Evolutionary conservation across 2,113 vertebrate species (phyloP), one percentile per base, ranked within the genome.

Genomic region (Pachypanchax playfairii): DNA sequence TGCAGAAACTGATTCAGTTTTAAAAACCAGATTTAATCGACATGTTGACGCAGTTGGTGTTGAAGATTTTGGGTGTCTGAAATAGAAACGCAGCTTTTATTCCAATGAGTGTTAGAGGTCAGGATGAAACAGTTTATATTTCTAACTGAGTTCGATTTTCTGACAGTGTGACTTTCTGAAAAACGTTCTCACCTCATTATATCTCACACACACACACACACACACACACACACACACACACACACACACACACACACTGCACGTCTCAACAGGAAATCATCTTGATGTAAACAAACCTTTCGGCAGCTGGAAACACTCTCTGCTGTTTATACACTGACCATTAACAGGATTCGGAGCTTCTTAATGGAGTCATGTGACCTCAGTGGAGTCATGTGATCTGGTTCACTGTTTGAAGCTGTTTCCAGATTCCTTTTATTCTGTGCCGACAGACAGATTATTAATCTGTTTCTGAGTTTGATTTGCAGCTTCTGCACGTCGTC

Each of bases 311-410:
- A 51, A 44, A 41, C 33, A 4, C 58, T 38, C 44, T 0, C 0
- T 5, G 29, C 4, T 15, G 12, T 38, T 21, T 35, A 18, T 17
- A 29, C 49, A 36, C n/a, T n/a, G 5, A 18, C 39, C 39, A 6
- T 41, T 18, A 41, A 41, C 12, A 36, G 17, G 14, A 41, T 41
- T 6, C 3, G 1, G 36, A 18, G 39, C 39, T 41, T 17, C 15
- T 49, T 17, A 24, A 39, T 15, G 39, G 44, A 28, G 49, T n/a
- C 46, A 52, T 51, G 73, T 49, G 57, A 36, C 11, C 13, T 36
- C 35, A 36, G 12, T 36, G n/a, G n/a, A n/a, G n/a, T n/a, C n/a
- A n/a, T n/a, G n/a, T n/a, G n/a, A n/a, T n/a, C n/a, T n/a, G n/a
- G n/a, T n/a, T n/a, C n/a, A n/a, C n/a, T n/a, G n/a, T n/a, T n/a